Base-by-base conservation (phyloP, 2,797 vertebrate genomes). In the Pogonophryne albipinna region DNA sequence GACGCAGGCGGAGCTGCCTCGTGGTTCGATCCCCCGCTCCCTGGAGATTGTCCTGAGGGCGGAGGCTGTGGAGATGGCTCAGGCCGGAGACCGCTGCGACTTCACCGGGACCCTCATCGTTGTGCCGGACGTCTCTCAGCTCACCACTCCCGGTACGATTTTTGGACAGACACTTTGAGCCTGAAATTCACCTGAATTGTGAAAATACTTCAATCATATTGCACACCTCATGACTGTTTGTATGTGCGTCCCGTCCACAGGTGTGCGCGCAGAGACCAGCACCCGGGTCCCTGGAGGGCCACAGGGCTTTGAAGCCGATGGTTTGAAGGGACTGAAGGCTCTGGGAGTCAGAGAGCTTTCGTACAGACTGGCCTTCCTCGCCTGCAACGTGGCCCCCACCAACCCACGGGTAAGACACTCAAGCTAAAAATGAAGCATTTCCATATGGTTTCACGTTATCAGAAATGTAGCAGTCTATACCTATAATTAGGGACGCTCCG, bases 21-120 rank as follows among this genome's bases (percentile, higher is more conserved):
- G 98, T 0, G 98, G 98, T 15, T 98, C 97, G 57, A 99, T 99
- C 61, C 98, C 98, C 0, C 97, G 98, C 7, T 99, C 97, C 6
- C 83, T 99, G 76, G 98, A 99, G 88, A 91, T 99, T n/a, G 92
- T 99, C 79, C 87, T 99, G 85, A 95, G 98, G 60, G 97, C 98
- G 0, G 98, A 99, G 92, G 97, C 98, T 0, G 98, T 99, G 82
- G 98, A 99, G 60, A 98, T 95, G 0, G 98, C 98, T 12, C 98
- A 99, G 93, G 98, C 98, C 0, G 98, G 98, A 4, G 98, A 99
- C 91, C 97, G 97, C 14, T 99, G 98, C 52, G 98, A 99, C 92
- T 97, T 99, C 84, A 99, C 94, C 0, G 98, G 98, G 12, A 96
- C 96, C 0, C 95, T 99, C 52, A 98, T 99, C 3, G 98, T 99